Evolutionary conservation across 35 echinoderm and acorn worm genomes (phyloP), one percentile per base, ranked within the genome.

Genomic region (Anneissia japonica): DNA sequence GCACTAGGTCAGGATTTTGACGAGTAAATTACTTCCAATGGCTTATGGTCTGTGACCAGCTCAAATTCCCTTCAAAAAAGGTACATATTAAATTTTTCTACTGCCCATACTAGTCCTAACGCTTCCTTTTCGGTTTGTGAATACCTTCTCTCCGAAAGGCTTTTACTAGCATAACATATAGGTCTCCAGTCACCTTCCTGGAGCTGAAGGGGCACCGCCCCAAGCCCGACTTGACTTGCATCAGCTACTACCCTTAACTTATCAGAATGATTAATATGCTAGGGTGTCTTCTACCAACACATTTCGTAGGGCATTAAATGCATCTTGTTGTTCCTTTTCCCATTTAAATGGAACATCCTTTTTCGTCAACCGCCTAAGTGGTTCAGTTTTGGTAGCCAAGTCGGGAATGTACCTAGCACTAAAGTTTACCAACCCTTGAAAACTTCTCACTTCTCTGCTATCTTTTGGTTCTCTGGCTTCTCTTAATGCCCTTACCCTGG

Each of bases 11-110:
- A 81, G 0, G 84, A 21, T 38, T n/a, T n/a, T n/a, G n/a, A 21
- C n/a, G 26, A 43, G 43, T 74, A 86, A 16, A 91, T 86, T 19
- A 77, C n/a, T n/a, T 79, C 51, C 6, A 91, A 77, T 0, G 84
- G 86, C 34, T 88, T 81, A 51, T 88, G 86, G 35, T 88, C 86
- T 33, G 86, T 88, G 0, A 88, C 19, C 3, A 88, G 12, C 29
- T 35, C 78, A 88, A 81, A 88, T 10, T 81, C 34, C 0, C 16
- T 73, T 26, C 77, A 77, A 82, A 81, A 33, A 5, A 81, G 19
- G 29, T 36, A 88, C 35, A 88, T 12, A 74, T 82, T 43, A 34
- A 88, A 88, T 14, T 29, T 35, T 38, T 88, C 55, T 12, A 43
- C 64, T 36, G 45, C 77, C 86, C 86, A 86, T 1, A 76, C 73